Base-by-base conservation (phyloP, 2,888 invertebrate species). In the Watsonalla cultraria region DNA sequence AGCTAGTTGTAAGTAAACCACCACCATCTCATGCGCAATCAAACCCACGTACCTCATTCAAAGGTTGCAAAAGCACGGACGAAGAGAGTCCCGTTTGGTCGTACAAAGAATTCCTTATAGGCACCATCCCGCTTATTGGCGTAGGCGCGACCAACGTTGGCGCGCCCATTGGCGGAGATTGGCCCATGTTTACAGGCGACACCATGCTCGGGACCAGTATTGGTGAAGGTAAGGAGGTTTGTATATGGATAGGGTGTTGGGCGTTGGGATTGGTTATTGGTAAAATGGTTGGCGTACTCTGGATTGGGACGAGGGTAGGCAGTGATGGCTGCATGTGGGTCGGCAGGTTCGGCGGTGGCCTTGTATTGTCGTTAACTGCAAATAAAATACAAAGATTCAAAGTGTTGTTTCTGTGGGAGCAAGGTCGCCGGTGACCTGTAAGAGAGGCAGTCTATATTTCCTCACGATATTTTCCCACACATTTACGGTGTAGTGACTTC, bases 41-140 rank as follows among this genome's bases (percentile, higher is more conserved):
- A n/a, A n/a, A n/a, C n/a, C 11, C 50, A 69, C 64, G 14, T 68
- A 90, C 90, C 84, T 90, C 87, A 66, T 90, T 90, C 60, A 90
- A 73, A 14, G 90, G 90, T 60, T 90, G 87, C 48, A 90, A 62
- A 2, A 90, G 68, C 5, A 90, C 88, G 0, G 90, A 90, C 0
- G 89, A 86, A 0, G 89, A 83, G 45, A 89, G 54, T 0, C 86
- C 86, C 0, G 84, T 64, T 60, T 89, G 87, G 42, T 89, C 86
- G 55, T 90, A 89, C 48, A 90, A 59, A 11, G 82, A 76, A 52
- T 90, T 90, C 54, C 90, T 70, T 54, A 89, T 87, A 0, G 90
- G 87, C 55, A 89, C 89, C 84, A 82, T 86, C 2, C 90, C 88
- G 57, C 82, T 82, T 8, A 82, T 66, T 0, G 85, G 80, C 7